Conservation (phyloP, 1,140 invertebrate species). For the Drosophila nigrodunni region DNA sequence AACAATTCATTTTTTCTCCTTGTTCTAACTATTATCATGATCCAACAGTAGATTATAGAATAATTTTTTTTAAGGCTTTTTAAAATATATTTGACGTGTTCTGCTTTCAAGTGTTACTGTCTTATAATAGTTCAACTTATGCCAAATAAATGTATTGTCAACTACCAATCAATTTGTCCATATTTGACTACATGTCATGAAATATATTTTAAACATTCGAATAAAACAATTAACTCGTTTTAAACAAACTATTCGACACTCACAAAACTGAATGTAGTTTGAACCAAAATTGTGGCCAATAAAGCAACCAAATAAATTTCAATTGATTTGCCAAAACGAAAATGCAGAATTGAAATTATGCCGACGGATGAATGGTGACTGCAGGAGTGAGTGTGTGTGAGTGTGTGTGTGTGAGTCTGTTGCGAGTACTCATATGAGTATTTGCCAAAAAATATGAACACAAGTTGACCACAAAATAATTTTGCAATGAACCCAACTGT, state of each 20-base stretch:
- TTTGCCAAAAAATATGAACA: slow-evolving; percentile 73
- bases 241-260: background rate
- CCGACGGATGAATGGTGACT: slow-evolving; percentile 5
- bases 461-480: slow-evolving; percentile 82
- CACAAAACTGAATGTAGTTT: slow-evolving; percentile 3
- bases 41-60: no score
- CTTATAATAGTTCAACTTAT: no score
- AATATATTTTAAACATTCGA: no score
- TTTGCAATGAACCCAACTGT: slow-evolving; percentile 75
- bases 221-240: background rate
- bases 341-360: slow-evolving; percentile 35
- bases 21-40: no score
- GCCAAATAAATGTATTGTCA: no score
- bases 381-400: background rate
- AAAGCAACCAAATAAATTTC: slow-evolving; percentile 34
- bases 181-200: no score
- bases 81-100: no score
- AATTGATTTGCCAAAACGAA: slow-evolving; percentile 30
- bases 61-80: no score
- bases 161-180: no score
- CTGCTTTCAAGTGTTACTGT: no score
- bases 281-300: slow-evolving; percentile 31
- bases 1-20: no score
- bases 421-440: slow-evolving; percentile 4
- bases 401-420: background rate